Conservation (phyloP, 2,797 vertebrate genomes). For the Dromococcyx pavoninus region DNA sequence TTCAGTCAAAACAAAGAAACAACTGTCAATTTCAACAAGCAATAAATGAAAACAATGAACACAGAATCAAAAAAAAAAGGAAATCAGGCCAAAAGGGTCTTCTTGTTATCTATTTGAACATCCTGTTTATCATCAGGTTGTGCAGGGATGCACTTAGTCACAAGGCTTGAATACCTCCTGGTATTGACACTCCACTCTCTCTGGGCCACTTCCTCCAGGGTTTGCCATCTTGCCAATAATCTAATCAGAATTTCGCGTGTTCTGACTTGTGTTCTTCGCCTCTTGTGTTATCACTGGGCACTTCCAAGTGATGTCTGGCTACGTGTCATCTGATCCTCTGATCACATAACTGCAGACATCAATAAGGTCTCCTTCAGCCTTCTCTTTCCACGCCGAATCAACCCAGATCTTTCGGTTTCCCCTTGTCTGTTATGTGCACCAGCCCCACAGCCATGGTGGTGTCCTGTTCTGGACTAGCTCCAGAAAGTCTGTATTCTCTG, state of each 20-base stretch:
- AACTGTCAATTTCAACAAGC: not conserved
- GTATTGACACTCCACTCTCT: accelerated
- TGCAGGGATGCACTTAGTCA: not conserved
- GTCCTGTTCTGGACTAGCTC: not conserved
- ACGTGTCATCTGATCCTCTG: not conserved
- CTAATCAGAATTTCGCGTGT: not conserved
- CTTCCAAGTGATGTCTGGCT: not conserved
- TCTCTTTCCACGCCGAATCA: not conserved
- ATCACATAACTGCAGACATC: not conserved
- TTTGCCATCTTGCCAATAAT: not conserved
- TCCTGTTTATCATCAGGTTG: not conserved
- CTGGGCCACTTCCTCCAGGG: not conserved
- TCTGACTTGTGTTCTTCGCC: not conserved
- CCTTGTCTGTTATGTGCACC: not conserved
- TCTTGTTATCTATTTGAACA: not conserved
- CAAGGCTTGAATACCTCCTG: not conserved
- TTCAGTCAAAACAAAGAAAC: not conserved
- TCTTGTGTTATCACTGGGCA: not conserved
- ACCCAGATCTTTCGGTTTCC: not conserved
- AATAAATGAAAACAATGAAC: not conserved
- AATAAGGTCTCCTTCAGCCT: not conserved
- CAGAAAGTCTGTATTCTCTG: not conserved
- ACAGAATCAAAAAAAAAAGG: not conserved
- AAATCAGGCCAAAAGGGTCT: not conserved
- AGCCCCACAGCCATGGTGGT: not conserved